Percentiles rank a stretch among this genome's conserved stretches.
These are phyloP conservation scores for Carassius carassius DNA, from an alignment of 2,113 vertebrate genomes.

Conservation along the genomic window DNA sequence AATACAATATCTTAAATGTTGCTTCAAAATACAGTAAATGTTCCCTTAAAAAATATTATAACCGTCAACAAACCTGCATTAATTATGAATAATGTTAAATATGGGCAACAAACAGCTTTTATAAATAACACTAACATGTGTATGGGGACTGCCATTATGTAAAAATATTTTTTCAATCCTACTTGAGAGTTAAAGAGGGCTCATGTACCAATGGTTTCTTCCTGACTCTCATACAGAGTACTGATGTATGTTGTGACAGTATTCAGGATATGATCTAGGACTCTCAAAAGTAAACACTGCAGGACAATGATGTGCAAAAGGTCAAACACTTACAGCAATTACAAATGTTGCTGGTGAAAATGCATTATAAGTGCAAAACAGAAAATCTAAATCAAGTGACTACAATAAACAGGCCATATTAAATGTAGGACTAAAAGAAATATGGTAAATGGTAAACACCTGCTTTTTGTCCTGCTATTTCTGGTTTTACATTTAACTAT, in stretches of 20 bases:
- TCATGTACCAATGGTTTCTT: not conserved
- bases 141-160: not conserved
- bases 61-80: not conserved
- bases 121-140: not conserved
- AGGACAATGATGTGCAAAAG: constrained; percentile 4
- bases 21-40: not conserved
- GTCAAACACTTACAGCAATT: not conserved
- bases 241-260: not conserved
- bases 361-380: not conserved
- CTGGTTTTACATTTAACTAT: not conserved
- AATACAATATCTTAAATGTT: not conserved
- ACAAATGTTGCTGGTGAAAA: not conserved
- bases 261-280: constrained; percentile 4
- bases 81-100: not conserved
- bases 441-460: not conserved
- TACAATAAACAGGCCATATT: not conserved
- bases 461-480: not conserved
- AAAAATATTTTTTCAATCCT: not conserved
- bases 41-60: not conserved
- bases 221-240: not conserved
- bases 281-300: constrained; percentile 9
- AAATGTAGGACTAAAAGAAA: not conserved
- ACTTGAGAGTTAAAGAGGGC: not conserved
- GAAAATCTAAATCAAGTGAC: not conserved
- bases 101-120: not conserved